Conservation (phyloP, 2,888 invertebrate genomes). For the Hyalella azteca region DNA sequence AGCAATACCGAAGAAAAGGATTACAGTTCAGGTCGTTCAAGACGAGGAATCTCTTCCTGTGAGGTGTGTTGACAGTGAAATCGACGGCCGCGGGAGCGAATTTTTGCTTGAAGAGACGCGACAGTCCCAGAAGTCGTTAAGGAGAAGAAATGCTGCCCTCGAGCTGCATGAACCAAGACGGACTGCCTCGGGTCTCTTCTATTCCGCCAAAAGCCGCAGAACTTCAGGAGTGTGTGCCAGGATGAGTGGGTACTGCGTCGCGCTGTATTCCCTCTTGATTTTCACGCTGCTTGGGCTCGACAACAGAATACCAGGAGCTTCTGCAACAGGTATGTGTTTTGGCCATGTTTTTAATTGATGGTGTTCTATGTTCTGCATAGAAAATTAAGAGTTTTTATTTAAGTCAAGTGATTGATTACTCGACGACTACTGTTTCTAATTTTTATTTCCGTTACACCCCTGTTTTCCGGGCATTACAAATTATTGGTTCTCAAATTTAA, state of each 20-base stretch:
- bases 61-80: not conserved
- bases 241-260: conserved; percentile 17
- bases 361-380: too few relatives aligned
- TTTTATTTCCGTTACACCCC: too few relatives aligned
- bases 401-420: too few relatives aligned
- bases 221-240: not conserved
- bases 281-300: conserved; percentile 8
- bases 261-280: not conserved
- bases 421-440: too few relatives aligned
- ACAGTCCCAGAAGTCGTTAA: not conserved
- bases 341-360: not conserved
- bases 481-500: too few relatives aligned
- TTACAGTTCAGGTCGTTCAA: too few relatives aligned
- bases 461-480: too few relatives aligned
- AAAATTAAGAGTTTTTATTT: too few relatives aligned
- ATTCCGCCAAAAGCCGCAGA: not conserved
- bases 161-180: not conserved
- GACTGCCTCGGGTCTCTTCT: not conserved
- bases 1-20: too few relatives aligned
- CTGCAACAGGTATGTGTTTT: not conserved
- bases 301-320: conserved; percentile 33
- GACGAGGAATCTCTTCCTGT: not conserved
- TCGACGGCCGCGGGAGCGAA: not conserved
- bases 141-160: conserved; percentile 1
- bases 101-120: not conserved